Evolutionary conservation across 2,113 vertebrate species (phyloP), one percentile per base, ranked within the genome.

Genomic region (Carassius gibelio): DNA sequence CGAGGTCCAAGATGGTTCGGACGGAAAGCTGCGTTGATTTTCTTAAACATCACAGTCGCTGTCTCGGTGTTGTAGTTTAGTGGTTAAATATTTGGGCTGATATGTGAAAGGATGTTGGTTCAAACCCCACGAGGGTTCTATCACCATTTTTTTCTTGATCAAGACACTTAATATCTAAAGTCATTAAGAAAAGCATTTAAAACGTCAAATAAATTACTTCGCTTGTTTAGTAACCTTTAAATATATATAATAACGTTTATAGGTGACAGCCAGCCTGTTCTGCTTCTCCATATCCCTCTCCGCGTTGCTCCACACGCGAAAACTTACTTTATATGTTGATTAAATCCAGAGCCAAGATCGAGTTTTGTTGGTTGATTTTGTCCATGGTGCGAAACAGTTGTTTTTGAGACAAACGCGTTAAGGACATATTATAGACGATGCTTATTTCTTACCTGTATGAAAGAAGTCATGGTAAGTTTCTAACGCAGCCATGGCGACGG

Each of bases 1-100:
- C 92, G 88, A 75, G 92, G 90, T 42, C 90, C 48, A 36, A 19
- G 10, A 71, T 93, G 84, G 89, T 94, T 94, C 17, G 96, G 95
- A 26, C 95, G 95, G 85, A 99, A 96, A 87, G 95, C 93, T 13
- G 96, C 95, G 69, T 97, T 88, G 9, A 85, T 93, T 93, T 96
- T 93, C 79, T 93, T 90, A 83, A 89, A 92, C 95, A 95, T 96
- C 30, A 87, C 91, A 88, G 83, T 87, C 84, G 15, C n/a, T 52
- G 61, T 50, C 15, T 48, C 9, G 45, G 45, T 48, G 48, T 3
- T 50, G 48, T 3, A 50, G 48, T 50, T 50, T 13, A 50, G 48
- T 50, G 48, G 48, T 13, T 17, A 68, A 81, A 68, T 34, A 34
- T 17, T 17, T 30, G 42, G 15, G 36, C 34, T 62, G 77, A 23